A percentile compares a stretch with the other conserved stretches of the same genome.
These are phyloP conservation scores for Archocentrus centrarchus DNA, from an alignment of 2,113 vertebrate species.

Conservation along the genomic window DNA sequence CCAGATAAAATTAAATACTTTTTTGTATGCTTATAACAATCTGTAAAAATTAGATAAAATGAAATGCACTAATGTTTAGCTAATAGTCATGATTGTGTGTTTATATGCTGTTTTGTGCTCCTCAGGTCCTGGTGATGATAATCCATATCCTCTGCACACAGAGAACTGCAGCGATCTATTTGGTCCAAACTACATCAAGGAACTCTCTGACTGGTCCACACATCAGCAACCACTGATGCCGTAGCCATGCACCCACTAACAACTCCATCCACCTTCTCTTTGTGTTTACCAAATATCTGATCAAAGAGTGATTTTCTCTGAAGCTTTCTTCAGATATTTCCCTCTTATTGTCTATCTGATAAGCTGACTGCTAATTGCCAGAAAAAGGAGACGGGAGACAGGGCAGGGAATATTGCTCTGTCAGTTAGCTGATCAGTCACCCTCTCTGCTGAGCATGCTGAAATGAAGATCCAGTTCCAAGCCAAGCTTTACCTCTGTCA, in stretches of 20 bases:
- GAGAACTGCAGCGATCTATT: conserved; percentile 63
- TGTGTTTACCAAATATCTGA: neutral
- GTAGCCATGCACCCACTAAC: conserved; percentile 6
- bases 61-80: neutral
- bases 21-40: neutral
- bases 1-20: neutral
- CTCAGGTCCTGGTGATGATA: conserved; percentile 63
- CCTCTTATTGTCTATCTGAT: conserved; percentile 27
- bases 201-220: conserved; percentile 65
- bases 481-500: conserved; percentile 65
- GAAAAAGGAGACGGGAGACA: conserved; percentile 23
- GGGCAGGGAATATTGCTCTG: conserved; percentile 23
- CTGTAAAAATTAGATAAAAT: neutral
- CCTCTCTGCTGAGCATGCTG: conserved; percentile 54
- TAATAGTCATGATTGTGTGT: neutral
- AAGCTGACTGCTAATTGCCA: conserved; percentile 32
- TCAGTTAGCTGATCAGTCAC: conserved; percentile 26
- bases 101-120: conserved; percentile 14
- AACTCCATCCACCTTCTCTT: neutral
- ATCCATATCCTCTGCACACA: conserved; percentile 41
- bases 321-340: neutral
- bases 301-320: neutral
- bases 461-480: conserved; percentile 73
- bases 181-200: conserved; percentile 64
- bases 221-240: conserved; percentile 51